A percentile compares a stretch with the other conserved stretches of the same genome.
phyloP scores from a whole-genome alignment of 2,888 invertebrate species.

The Rhynchonema sp. region DNA sequence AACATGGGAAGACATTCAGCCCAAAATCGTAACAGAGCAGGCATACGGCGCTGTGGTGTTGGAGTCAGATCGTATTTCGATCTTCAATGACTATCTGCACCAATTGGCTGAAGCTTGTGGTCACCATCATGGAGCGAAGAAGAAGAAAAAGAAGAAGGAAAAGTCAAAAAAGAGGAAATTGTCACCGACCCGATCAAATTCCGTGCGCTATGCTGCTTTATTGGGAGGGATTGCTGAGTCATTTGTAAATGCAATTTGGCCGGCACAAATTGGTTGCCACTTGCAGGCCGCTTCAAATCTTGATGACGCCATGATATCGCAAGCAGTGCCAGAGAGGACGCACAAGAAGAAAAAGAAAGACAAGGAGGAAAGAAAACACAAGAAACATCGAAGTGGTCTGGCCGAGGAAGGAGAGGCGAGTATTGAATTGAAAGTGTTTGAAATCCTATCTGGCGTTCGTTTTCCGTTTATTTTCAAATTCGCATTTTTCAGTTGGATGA shows the following conservation, averaged over 20 bases:
- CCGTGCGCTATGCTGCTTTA: not conserved
- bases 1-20: slow-evolving; percentile 53
- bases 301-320: not conserved
- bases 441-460: no score
- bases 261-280: not conserved
- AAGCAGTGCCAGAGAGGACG: not conserved
- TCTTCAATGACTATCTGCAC: slow-evolving; percentile 43
- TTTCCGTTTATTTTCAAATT: no score
- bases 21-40: slow-evolving; percentile 49
- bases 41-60: slow-evolving; percentile 55
- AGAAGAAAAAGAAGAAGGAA: slow-evolving; percentile 12
- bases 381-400: not conserved
- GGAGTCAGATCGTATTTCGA: slow-evolving; percentile 56
- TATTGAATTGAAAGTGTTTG: no score
- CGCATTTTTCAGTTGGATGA: no score
- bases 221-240: not conserved
- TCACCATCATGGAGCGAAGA: slow-evolving; percentile 16
- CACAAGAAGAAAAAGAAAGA: not conserved
- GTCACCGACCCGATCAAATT: not conserved
- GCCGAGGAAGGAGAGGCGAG: not conserved
- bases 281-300: not conserved
- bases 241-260: not conserved
- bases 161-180: not conserved
- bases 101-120: slow-evolving; percentile 32
- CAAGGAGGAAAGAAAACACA: not conserved